phyloP scores from a whole-genome alignment of 2,797 vertebrate species.

The Falco berigora region DNA sequence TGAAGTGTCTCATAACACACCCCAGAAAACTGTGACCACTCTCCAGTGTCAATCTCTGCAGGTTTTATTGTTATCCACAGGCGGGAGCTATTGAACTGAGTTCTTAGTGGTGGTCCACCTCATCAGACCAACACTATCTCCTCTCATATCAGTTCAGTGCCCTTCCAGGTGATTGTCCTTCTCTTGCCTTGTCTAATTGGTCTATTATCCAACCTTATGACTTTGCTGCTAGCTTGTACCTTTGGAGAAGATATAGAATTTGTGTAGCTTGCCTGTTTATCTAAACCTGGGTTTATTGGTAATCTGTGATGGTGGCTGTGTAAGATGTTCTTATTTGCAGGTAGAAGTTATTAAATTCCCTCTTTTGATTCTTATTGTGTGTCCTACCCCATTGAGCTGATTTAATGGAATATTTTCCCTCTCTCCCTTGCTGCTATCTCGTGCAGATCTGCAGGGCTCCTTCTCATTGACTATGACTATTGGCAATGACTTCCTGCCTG shows the following conservation, averaged over 20 bases:
- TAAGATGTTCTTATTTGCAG: not conserved
- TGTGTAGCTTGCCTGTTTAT: not conserved
- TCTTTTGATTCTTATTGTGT: not conserved
- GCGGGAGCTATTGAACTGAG: not conserved
- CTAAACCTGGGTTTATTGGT: not conserved
- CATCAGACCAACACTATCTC: not conserved
- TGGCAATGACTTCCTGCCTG: slow-evolving; percentile 49
- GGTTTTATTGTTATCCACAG: not conserved
- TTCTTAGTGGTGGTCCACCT: not conserved
- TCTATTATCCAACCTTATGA: not conserved
- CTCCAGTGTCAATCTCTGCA: not conserved
- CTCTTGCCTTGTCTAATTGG: not conserved
- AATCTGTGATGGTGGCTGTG: not conserved
- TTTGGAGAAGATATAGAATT: not conserved
- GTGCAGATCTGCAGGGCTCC: slow-evolving; percentile 48
- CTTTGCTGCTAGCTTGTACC: not conserved
- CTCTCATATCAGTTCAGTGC: not conserved
- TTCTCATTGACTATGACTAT: slow-evolving; percentile 53
- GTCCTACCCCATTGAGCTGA: not conserved
- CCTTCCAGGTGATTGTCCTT: not conserved
- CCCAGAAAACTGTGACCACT: not conserved
- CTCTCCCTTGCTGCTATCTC: not conserved
- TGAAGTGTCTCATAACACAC: not conserved
- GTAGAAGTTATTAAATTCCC: not conserved
- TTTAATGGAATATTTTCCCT: not conserved